Percentiles rank a stretch among this genome's conserved stretches.
Evolutionary conservation across 2,888 invertebrate genomes (phyloP).

Genomic region (Cerastis rubricosa): DNA sequence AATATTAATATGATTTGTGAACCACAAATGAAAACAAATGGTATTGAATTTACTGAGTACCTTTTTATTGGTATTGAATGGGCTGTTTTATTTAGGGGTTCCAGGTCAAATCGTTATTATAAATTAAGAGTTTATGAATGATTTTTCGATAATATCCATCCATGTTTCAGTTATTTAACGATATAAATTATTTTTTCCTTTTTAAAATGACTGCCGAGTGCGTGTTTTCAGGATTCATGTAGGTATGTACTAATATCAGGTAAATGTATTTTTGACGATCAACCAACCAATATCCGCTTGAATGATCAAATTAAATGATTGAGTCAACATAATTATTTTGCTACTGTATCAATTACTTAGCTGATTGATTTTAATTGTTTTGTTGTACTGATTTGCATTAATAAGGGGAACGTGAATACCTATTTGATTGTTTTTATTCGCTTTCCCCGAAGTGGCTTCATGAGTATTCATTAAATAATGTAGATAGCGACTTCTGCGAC

Average conservation of each 20-base stretch:
- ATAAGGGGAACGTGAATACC: not conserved
- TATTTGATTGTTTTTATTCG: not conserved
- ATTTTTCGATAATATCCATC: not conserved
- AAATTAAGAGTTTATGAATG: not conserved
- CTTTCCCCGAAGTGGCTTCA: not conserved
- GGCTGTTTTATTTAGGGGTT: slow-evolving; percentile 9
- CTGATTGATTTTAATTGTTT: slow-evolving; percentile 2
- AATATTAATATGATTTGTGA: slow-evolving; percentile 53
- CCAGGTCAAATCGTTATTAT: not conserved
- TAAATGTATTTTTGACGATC: not conserved
- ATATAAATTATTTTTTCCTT: not conserved
- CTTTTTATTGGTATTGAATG: slow-evolving; percentile 37
- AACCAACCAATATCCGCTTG: not conserved
- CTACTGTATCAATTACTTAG: slow-evolving; percentile 2
- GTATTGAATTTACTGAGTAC: slow-evolving; percentile 27
- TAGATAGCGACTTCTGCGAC: not conserved
- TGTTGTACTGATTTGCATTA: not conserved
- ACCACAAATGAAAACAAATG: slow-evolving; percentile 37
- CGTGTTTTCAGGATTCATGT: not conserved
- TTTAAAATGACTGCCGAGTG: not conserved
- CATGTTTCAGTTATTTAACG: not conserved
- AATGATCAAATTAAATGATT: slow-evolving; percentile 1
- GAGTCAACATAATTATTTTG: slow-evolving; percentile 12
- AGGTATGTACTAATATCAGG: not conserved
- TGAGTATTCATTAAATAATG: not conserved